Conservation (phyloP, 1,140 invertebrate species). For the Diorhabda carinulata region DNA sequence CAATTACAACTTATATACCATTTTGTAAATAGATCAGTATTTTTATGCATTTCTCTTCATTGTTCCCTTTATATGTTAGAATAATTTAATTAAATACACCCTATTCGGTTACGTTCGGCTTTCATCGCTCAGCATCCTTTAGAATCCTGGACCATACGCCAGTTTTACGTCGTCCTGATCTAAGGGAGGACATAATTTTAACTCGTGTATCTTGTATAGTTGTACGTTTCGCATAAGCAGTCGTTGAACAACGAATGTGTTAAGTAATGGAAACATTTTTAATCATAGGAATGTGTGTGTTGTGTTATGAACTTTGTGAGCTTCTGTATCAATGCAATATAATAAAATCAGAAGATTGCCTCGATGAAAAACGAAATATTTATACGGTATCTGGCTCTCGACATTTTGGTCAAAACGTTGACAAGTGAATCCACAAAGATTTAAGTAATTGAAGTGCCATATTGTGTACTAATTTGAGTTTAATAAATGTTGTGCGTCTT, state of each 20-base stretch:
- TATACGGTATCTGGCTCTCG: constrained; percentile 30
- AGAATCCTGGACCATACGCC: constrained; percentile 24
- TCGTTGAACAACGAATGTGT: not conserved
- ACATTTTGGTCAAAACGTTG: too few species aligned
- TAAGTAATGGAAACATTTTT: constrained; percentile 54
- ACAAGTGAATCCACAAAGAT: too few species aligned
- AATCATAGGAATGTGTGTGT: constrained; percentile 53
- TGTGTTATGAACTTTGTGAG: constrained; percentile 56
- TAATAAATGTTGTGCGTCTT: not conserved
- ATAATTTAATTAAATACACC: constrained; percentile 2
- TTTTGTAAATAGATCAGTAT: too few species aligned
- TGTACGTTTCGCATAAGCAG: not conserved
- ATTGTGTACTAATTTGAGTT: not conserved
- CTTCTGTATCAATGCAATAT: constrained; percentile 43
- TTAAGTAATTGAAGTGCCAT: not conserved
- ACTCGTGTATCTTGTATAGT: not conserved
- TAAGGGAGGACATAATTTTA: not conserved
- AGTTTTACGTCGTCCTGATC: constrained; percentile 15
- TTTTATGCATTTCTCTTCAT: too few species aligned
- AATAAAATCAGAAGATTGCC: constrained; percentile 24
- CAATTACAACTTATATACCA: too few species aligned
- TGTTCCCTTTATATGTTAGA: too few species aligned
- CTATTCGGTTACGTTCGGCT: not conserved
- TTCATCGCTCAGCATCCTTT: constrained; percentile 16
- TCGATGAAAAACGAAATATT: constrained; percentile 34